A percentile compares a stretch with the other conserved stretches of the same genome.
phyloP scores from a whole-genome alignment of 2,888 invertebrate genomes.

The Allophyes oxyacanthae region DNA sequence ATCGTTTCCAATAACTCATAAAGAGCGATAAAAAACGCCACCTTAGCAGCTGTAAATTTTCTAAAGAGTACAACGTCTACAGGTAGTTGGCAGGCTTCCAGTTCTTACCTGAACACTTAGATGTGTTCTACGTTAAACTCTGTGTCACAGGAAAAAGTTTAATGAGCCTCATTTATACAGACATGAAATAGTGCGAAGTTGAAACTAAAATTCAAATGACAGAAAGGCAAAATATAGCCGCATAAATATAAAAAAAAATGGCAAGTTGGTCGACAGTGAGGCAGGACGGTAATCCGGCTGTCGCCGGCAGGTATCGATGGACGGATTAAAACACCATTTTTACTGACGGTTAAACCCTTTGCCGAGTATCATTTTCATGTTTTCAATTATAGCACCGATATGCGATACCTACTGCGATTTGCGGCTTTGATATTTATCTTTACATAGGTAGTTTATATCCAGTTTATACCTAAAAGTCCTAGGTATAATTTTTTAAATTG shows the following conservation, averaged over 20 bases:
- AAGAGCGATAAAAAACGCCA: conserved; percentile 63
- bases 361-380: conserved; percentile 73
- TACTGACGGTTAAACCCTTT: conserved; percentile 79
- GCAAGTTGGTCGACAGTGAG: conserved; percentile 70
- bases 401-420: conserved; percentile 60
- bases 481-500: too few species aligned
- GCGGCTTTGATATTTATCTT: conserved; percentile 38
- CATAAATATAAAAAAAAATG: conserved; percentile 66
- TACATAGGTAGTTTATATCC: conserved; percentile 5
- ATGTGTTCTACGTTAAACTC: conserved; percentile 75
- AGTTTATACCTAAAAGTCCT: too few species aligned
- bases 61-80: conserved; percentile 76
- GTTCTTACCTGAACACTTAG: conserved; percentile 74
- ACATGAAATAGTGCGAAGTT: conserved; percentile 25
- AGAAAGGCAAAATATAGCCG: conserved; percentile 57
- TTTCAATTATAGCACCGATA: conserved; percentile 72
- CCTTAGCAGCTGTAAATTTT: conserved; percentile 71
- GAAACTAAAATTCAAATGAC: conserved; percentile 54
- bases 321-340: conserved; percentile 86
- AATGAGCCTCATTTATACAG: conserved; percentile 64
- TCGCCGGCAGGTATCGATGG: conserved; percentile 84
- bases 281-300: conserved; percentile 79
- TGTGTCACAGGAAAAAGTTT: conserved; percentile 69
- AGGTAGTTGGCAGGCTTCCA: conserved; percentile 87
- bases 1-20: conserved; percentile 66